Conservation (phyloP, 2,113 vertebrate genomes). For the Sturnus vulgaris region DNA sequence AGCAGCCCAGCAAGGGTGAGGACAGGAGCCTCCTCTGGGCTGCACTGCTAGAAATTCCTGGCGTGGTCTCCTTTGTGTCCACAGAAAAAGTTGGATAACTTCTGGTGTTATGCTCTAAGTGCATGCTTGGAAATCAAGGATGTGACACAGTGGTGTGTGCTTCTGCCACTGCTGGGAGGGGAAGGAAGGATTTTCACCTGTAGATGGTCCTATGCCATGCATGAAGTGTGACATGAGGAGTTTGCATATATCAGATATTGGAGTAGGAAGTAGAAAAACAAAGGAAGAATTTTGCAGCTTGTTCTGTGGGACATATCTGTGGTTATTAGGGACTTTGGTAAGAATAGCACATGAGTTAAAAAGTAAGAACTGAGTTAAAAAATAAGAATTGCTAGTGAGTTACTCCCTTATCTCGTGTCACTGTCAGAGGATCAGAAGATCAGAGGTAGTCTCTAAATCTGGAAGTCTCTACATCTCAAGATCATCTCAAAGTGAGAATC, state of each 20-base stretch:
- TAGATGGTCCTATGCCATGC: not conserved
- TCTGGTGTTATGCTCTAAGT: not conserved
- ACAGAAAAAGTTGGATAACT: not conserved
- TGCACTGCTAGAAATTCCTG: not conserved
- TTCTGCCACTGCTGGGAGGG: not conserved
- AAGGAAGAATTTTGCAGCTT: not conserved
- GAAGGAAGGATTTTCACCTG: not conserved
- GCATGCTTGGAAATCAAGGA: not conserved
- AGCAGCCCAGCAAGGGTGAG: not conserved
- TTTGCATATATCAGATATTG: not conserved
- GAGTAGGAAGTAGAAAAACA: not conserved
- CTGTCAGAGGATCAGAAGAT: not conserved
- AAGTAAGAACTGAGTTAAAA: not conserved
- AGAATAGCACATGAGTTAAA: not conserved
- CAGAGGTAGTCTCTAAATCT: not conserved
- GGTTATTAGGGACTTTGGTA: not conserved
- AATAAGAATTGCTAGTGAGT: not conserved
- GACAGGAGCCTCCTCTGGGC: not conserved
- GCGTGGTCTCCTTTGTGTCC: not conserved
- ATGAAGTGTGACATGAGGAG: not conserved
- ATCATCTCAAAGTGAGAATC: not conserved
- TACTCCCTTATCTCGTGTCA: not conserved
- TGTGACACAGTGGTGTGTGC: fast-evolving
- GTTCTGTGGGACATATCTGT: not conserved
- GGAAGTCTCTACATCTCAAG: not conserved